Conservation (phyloP, 2,888 invertebrate species). For the Notocelia uddmanniana region DNA sequence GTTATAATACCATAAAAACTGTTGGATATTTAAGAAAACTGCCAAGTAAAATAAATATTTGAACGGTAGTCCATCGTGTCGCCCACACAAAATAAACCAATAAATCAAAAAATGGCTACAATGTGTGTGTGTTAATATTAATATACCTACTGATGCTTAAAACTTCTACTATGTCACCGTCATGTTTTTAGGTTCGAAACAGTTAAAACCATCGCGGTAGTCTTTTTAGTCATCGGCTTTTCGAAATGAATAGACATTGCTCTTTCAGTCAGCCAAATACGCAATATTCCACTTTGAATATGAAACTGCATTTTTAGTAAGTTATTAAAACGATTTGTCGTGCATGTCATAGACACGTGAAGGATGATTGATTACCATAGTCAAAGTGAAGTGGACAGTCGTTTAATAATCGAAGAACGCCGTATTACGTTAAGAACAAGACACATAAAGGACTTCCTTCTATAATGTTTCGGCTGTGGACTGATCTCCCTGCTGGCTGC, state of each 20-base stretch:
- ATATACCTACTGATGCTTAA: neutral
- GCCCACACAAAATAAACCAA: too few species aligned
- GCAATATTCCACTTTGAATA: slow-evolving; percentile 2
- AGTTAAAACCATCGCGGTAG: slow-evolving; percentile 4
- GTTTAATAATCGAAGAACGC: too few species aligned
- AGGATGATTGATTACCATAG: too few species aligned
- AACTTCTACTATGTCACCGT: slow-evolving; percentile 1
- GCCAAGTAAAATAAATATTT: too few species aligned
- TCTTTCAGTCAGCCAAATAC: neutral
- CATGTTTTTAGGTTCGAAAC: slow-evolving; percentile 4
- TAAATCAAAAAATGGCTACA: too few species aligned
- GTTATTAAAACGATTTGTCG: slow-evolving; percentile 9
- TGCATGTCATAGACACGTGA: neutral
- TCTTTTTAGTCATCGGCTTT: slow-evolving; percentile 11
- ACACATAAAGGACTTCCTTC: neutral
- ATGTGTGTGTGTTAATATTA: neutral
- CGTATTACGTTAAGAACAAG: neutral
- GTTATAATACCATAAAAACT: too few species aligned
- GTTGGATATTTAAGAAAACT: too few species aligned
- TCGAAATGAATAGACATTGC: slow-evolving; percentile 7
- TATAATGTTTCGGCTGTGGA: neutral
- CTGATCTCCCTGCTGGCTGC: neutral
- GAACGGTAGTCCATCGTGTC: too few species aligned
- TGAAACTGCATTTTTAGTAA: slow-evolving; percentile 13
- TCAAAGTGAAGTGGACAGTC: too few species aligned